Evolutionary conservation across 2,113 vertebrate species (phyloP).

Genomic region (Eubucco bourcierii): DNA sequence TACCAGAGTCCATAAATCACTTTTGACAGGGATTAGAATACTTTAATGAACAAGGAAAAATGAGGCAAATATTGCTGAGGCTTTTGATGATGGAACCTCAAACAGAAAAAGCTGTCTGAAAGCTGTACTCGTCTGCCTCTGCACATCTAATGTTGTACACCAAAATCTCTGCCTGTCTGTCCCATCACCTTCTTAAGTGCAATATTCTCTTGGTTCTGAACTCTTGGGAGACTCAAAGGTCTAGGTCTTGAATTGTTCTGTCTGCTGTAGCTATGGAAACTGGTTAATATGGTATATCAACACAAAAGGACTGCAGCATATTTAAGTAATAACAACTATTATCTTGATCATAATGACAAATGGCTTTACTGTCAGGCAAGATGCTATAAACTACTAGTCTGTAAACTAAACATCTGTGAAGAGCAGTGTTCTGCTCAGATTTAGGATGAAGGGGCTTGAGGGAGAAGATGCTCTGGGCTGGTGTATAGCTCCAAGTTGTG

Average conservation of each 20-base stretch:
- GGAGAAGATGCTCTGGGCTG: background rate
- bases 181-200: background rate
- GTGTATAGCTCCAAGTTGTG: background rate
- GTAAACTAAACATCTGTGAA: background rate
- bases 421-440: background rate
- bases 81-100: background rate
- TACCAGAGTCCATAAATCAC: background rate
- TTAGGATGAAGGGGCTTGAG: background rate
- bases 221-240: background rate
- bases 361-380: background rate
- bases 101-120: background rate
- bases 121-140: background rate
- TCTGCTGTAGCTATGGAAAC: background rate
- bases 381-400: background rate
- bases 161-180: background rate
- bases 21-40: background rate
- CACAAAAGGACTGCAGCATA: accelerated
- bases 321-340: background rate
- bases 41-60: background rate
- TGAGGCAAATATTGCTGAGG: background rate
- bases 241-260: background rate
- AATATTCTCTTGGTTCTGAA: background rate
- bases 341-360: background rate
- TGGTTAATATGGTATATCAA: accelerated
- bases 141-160: background rate